Evolutionary conservation across 1,140 invertebrate species (phyloP).

Genomic region (Listronotus oregonensis): DNA sequence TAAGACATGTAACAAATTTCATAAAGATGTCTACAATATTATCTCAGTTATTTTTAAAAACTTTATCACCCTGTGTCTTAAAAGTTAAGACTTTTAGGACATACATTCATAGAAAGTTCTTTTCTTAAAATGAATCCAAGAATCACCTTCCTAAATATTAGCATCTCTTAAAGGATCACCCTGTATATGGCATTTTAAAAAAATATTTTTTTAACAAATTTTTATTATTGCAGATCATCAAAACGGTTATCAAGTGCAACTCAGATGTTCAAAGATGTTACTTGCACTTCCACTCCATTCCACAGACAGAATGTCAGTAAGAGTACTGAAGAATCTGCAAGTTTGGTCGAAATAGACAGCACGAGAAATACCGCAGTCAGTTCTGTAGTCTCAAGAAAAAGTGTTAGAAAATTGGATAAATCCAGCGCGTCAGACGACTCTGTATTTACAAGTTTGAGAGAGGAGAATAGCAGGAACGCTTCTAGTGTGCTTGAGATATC

Average conservation of each 20-base stretch:
- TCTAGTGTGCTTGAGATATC: neutral
- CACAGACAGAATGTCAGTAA: neutral
- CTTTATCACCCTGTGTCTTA: no score
- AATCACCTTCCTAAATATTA: no score
- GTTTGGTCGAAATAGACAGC: neutral
- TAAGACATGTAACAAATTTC: no score
- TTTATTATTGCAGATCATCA: neutral
- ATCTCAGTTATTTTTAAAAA: no score
- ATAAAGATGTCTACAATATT: no score
- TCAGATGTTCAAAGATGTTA: constrained; percentile 9
- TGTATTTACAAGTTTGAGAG: neutral
- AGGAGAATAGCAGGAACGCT: neutral
- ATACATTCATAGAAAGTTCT: no score
- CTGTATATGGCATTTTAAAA: no score
- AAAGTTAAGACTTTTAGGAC: no score
- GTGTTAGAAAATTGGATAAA: neutral
- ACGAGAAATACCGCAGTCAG: neutral
- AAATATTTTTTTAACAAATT: neutral
- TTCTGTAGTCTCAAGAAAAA: neutral
- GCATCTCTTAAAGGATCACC: no score
- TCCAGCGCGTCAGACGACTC: neutral
- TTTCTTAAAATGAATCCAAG: no score
- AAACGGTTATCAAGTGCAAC: neutral
- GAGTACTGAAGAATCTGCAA: neutral
- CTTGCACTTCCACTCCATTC: constrained; percentile 4